Evolutionary conservation across 1,140 invertebrate genomes (phyloP), one percentile per base, ranked within the genome.

Genomic region (Drosophila pandora): DNA sequence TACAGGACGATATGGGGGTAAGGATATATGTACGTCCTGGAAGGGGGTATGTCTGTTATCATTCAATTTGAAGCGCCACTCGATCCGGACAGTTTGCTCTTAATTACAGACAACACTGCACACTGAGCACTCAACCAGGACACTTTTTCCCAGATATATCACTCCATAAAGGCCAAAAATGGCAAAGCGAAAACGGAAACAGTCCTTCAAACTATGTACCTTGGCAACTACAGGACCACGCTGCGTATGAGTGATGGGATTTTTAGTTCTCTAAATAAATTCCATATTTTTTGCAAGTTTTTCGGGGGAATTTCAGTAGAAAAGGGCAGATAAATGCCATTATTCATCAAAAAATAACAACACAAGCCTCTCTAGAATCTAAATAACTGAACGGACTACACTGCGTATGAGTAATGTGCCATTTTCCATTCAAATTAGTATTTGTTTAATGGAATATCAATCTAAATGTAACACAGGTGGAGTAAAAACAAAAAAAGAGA

Each of bases 51-150:
- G 54, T 49, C 39, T 74, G 71, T 74, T 74, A 74, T 74, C 71
- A 78, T 70, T 70, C 68, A 77, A 77, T 78, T 76, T 70, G 41
- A 69, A 70, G 63, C 55, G 23, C 64, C 67, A 70, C 67, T 69
- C 60, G 74, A 75, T 76, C 55, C 52, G 56, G 39, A 53, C 50
- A 68, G 73, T 76, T 60, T 68, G 52, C 72, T 76, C 73, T 76
- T 68, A 76, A 76, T 76, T 76, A 76, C 72, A 61, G 43, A 10
- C 59, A 65, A 37, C 41, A 41, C 37, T 3, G n/a, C 61, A 25
- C 30, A 32, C 30, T 32, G 30, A 6, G 6, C 9, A 12, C 9
- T 3, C 2, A 12, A n/a, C 12, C 10, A 2, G 3, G 3, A 17
- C 17, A 17, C 17, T 10, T 37, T 10, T 3, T 9, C 3, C 32